Evolutionary conservation across 1,140 invertebrate genomes (phyloP), one percentile per base, ranked within the genome.

Genomic region (Scaptodrosophila lebanonensis): DNA sequence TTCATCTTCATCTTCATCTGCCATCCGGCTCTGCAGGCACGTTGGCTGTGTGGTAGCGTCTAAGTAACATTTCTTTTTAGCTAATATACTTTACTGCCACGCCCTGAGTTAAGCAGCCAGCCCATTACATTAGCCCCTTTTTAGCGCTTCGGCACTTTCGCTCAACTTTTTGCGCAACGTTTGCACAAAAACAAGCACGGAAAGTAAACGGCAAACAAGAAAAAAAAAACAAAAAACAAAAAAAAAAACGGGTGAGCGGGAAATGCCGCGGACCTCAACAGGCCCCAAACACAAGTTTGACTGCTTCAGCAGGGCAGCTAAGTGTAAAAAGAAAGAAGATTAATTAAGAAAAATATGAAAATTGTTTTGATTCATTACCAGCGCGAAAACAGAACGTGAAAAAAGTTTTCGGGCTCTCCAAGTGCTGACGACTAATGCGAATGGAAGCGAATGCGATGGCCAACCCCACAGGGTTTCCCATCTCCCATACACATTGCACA

Each of bases 341-440:
- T 76, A 76, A 76, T 76, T 76, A 76, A 47, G 66, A 69, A 69
- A 76, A 73, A 73, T 76, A 73, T 72, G 69, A 69, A 61, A 73
- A 51, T 51, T 60, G 69, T 66, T 62, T 62, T 67, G 64, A 71
- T 71, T 63, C 64, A 63, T 60, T 72, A 64, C 57, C 63, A 50
- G 66, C 36, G 29, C 8, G 8, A 42, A 61, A 30, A 20, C n/a
- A 49, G 33, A 40, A 58, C 61, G 42, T 39, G 63, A 65, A 65
- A 45, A 45, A 45, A 45, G 43, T 45, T 45, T 32, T 32, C 7
- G 11, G n/a, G n/a, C n/a, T n/a, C n/a, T n/a, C n/a, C n/a, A n/a
- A n/a, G n/a, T n/a, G n/a, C n/a, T n/a, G n/a, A n/a, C n/a, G n/a
- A n/a, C n/a, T n/a, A n/a, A n/a, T n/a, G n/a, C n/a, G n/a, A n/a